Percentiles rank a stretch among this genome's conserved stretches.
These are phyloP conservation scores for Holacanthella duospinosa DNA, from an alignment of 2,888 invertebrate species.

Conservation along the genomic window DNA sequence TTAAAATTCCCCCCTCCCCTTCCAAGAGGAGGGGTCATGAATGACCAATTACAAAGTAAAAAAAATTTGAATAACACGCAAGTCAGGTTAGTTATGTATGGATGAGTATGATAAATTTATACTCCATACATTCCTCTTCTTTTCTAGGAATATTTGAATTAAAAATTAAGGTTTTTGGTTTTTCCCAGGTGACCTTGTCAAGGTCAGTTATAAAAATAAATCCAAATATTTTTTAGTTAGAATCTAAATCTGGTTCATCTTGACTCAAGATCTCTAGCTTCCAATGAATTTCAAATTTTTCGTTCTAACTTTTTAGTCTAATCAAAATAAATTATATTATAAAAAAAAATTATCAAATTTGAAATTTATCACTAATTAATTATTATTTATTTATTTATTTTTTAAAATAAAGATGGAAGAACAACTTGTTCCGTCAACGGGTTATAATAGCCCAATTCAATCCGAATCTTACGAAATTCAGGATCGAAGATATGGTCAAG, in stretches of 20 bases:
- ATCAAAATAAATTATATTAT: neutral
- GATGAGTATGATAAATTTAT: neutral
- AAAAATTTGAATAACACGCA: no score
- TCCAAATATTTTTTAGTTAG: neutral
- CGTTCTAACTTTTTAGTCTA: neutral
- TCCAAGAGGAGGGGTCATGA: no score
- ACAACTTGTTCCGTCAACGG: conserved; percentile 67
- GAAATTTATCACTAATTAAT: neutral
- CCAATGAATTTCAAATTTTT: neutral
- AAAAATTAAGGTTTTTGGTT: no score
- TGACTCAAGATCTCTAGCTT: neutral
- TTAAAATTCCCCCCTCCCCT: no score
- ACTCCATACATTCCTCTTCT: neutral
- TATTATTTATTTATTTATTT: conserved; percentile 27
- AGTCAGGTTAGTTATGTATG: no score
- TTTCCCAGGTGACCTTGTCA: neutral
- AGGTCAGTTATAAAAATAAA: neutral
- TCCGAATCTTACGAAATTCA: conserved; percentile 44
- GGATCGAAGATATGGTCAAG: neutral
- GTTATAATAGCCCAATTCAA: conserved; percentile 58
- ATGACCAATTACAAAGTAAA: no score
- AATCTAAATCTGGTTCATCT: neutral
- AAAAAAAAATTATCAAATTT: neutral
- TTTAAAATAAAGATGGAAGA: conserved; percentile 57
- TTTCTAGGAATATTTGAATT: no score